A percentile compares a stretch with the other conserved stretches of the same genome.
Conservation (phyloP, 2,888 invertebrate genomes). For the Globia sparganii region DNA sequence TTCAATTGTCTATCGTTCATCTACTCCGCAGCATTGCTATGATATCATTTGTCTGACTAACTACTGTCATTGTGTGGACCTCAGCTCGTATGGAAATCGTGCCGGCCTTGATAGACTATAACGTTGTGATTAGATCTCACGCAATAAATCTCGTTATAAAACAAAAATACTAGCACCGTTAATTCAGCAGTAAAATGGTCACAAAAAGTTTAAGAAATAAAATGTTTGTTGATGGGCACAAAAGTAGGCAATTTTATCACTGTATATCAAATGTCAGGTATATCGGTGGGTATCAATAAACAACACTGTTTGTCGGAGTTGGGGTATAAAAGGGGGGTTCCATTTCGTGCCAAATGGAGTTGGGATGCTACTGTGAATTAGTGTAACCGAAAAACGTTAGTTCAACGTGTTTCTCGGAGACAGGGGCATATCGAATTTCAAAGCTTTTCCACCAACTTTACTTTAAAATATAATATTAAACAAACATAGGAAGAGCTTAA, state of each 20-base stretch:
- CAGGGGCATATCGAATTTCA: constrained; percentile 6
- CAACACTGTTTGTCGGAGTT: constrained; percentile 47
- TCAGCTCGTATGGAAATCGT: constrained; percentile 73
- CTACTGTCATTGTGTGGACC: constrained; percentile 68
- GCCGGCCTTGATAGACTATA: constrained; percentile 69
- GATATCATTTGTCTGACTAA: constrained; percentile 71
- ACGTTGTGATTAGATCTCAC: constrained; percentile 65
- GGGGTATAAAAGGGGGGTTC: constrained; percentile 53
- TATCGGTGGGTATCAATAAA: constrained; percentile 59
- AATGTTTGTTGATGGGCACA: constrained; percentile 46
- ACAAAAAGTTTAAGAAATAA: constrained; percentile 58
- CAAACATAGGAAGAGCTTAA: constrained; percentile 22
- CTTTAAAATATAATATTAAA: constrained; percentile 39
- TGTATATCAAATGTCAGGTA: constrained; percentile 55
- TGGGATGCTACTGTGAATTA: constrained; percentile 51
- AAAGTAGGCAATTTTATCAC: constrained; percentile 51
- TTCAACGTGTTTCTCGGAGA: constrained; percentile 11
- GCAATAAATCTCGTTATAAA: constrained; percentile 64
- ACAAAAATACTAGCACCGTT: constrained; percentile 60
- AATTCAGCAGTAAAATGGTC: constrained; percentile 59
- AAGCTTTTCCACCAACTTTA: constrained; percentile 21
- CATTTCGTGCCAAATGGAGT: constrained; percentile 56
- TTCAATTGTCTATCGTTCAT: constrained; percentile 41
- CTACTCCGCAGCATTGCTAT: constrained; percentile 55
- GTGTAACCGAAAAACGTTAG: constrained; percentile 39